phyloP scores from a whole-genome alignment of 2,113 vertebrate genomes.

The Myotis yumanensis region DNA sequence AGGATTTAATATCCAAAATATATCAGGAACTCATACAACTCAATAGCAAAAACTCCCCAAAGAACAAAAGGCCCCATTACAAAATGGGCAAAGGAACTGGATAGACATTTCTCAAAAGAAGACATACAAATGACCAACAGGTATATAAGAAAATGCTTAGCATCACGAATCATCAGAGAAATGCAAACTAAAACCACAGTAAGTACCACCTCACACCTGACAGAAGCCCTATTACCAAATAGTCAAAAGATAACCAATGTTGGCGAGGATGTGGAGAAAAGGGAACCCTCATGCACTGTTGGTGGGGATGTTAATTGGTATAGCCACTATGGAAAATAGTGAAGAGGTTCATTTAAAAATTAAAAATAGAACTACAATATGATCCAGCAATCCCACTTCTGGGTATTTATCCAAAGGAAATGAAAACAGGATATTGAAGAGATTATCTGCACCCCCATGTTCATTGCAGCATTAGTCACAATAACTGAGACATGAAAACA shows the following conservation, averaged over 20 bases:
- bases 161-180: not conserved
- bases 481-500: too few relatives aligned
- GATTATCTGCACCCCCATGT: not conserved
- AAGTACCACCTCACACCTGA: not conserved
- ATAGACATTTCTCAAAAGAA: not conserved
- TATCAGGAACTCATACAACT: not conserved
- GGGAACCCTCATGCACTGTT: not conserved
- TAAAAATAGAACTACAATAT: fast-evolving
- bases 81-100: not conserved
- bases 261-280: fast-evolving
- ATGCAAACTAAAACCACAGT: not conserved
- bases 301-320: not conserved
- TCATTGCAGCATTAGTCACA: too few relatives aligned
- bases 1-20: not conserved
- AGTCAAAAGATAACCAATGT: not conserved
- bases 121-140: not conserved
- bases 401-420: not conserved
- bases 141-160: fast-evolving
- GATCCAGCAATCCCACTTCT: not conserved
- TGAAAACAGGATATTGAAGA: not conserved
- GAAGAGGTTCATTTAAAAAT: not conserved
- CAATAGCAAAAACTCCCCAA: not conserved
- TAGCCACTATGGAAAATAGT: not conserved
- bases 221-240: fast-evolving
- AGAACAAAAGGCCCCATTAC: not conserved